Evolutionary conservation across 2,113 vertebrate genomes (phyloP).

Genomic region (Prionailurus viverrinus): DNA sequence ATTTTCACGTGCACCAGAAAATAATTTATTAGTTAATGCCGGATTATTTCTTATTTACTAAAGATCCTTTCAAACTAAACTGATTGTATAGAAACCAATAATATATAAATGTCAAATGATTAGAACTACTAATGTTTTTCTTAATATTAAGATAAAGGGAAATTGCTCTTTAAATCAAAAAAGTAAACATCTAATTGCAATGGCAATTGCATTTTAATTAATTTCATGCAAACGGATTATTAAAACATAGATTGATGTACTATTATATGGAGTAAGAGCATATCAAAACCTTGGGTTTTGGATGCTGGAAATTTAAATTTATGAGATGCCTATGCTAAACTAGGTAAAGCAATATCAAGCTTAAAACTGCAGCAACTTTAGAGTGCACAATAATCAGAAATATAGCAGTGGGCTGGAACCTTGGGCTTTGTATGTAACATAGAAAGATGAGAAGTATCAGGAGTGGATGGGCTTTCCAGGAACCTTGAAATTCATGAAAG

Average conservation of each 20-base stretch:
- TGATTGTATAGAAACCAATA: background rate
- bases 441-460: background rate
- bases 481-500: background rate
- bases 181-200: constrained; percentile 9
- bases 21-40: background rate
- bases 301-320: constrained; percentile 28
- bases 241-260: constrained; percentile 34
- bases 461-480: background rate
- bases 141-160: constrained; percentile 15
- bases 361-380: background rate
- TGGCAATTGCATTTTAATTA: constrained; percentile 48
- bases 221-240: constrained; percentile 29
- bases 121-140: background rate
- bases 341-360: background rate
- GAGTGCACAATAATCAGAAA: background rate
- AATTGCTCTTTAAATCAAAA: background rate
- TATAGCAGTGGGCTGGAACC: background rate
- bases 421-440: background rate
- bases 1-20: background rate
- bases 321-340: background rate
- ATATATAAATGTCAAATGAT: background rate
- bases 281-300: background rate
- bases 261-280: background rate
- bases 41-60: constrained; percentile 37
- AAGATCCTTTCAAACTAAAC: background rate